These are phyloP conservation scores for Lasioglossum calceatum DNA, from an alignment of 2,888 invertebrate genomes.

Conservation along the genomic window DNA sequence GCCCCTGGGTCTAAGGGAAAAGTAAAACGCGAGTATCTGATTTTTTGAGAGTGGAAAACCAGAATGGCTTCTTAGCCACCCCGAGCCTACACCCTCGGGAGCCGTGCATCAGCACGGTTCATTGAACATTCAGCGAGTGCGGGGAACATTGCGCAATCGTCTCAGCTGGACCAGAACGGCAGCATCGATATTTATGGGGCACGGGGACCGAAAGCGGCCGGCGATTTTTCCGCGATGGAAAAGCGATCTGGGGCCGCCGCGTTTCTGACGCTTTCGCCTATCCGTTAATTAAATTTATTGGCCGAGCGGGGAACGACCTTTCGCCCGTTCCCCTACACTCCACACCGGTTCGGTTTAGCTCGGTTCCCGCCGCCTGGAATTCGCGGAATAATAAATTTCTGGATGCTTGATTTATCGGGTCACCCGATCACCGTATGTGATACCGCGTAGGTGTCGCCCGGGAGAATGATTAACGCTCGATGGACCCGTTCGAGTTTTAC, in stretches of 20 bases:
- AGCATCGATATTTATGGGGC: constrained; percentile 71
- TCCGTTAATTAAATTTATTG: constrained; percentile 68
- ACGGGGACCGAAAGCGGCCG: constrained; percentile 58
- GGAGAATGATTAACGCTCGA: constrained; percentile 38
- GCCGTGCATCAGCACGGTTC: constrained; percentile 75
- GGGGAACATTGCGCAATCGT: constrained; percentile 72
- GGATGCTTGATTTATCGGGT: constrained; percentile 55
- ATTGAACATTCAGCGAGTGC: constrained; percentile 76
- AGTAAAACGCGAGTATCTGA: not conserved
- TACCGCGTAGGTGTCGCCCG: constrained; percentile 38
- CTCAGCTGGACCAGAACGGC: constrained; percentile 59
- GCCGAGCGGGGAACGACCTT: constrained; percentile 34
- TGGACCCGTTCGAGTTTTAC: constrained; percentile 22
- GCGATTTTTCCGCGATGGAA: constrained; percentile 27
- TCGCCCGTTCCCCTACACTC: constrained; percentile 26
- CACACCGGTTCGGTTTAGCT: not conserved
- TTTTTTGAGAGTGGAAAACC: not conserved
- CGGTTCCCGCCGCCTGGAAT: constrained; percentile 22
- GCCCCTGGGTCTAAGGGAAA: not conserved
- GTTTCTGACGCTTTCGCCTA: constrained; percentile 57
- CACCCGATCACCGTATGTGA: constrained; percentile 33
- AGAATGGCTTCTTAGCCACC: not conserved
- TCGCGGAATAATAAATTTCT: constrained; percentile 57
- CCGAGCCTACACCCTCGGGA: constrained; percentile 7
- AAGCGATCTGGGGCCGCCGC: constrained; percentile 31